A percentile compares a stretch with the other conserved stretches of the same genome.
These are phyloP conservation scores for Drosophila seguyi DNA, from an alignment of 1,140 invertebrate species.

Conservation along the genomic window DNA sequence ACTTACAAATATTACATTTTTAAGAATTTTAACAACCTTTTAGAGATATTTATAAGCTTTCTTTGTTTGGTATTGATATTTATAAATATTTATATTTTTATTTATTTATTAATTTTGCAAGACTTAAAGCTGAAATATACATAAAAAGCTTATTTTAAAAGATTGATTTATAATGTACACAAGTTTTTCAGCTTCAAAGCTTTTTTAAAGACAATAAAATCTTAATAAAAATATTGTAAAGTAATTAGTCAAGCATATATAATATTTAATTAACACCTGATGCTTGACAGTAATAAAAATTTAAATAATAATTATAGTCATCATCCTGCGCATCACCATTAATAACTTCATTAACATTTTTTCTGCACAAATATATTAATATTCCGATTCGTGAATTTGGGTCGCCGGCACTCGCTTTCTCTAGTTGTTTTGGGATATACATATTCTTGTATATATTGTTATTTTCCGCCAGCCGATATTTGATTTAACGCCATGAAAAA, in stretches of 20 bases:
- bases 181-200: neutral
- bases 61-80: too few species aligned
- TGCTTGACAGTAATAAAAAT: neutral
- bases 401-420: constrained; percentile 68
- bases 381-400: constrained; percentile 41
- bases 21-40: too few species aligned
- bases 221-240: neutral
- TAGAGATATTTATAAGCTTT: too few species aligned
- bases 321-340: neutral
- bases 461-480: constrained; percentile 60
- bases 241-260: neutral
- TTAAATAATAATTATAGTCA: neutral
- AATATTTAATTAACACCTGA: neutral
- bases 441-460: neutral
- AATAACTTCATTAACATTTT: constrained; percentile 44
- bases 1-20: too few species aligned
- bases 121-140: too few species aligned
- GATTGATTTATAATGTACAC: neutral
- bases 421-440: constrained; percentile 20
- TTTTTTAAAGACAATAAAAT: neutral
- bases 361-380: constrained; percentile 24
- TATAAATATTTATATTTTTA: too few species aligned
- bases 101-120: too few species aligned
- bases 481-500: constrained; percentile 76
- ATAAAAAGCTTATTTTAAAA: too few species aligned